Evolutionary conservation across 2,113 vertebrate genomes (phyloP).

Genomic region (Seriola aureovittata): DNA sequence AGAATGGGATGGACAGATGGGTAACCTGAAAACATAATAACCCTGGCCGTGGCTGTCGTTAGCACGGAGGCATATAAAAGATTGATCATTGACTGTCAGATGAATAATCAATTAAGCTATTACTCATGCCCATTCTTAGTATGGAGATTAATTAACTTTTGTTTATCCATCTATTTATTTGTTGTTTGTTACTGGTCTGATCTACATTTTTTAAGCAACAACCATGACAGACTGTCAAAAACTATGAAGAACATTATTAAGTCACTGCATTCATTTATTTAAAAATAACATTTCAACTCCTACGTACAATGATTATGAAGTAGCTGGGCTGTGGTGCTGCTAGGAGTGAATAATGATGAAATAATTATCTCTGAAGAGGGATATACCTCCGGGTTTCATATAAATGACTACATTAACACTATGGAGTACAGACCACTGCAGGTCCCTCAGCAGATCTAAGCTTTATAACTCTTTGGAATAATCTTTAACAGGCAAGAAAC

Average conservation of each 20-base stretch:
- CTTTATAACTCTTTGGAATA: background rate
- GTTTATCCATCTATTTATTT: background rate
- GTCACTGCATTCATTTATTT: background rate
- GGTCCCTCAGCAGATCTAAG: background rate
- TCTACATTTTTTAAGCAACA: background rate
- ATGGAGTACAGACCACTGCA: background rate
- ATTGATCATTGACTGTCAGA: background rate
- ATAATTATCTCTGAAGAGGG: constrained; percentile 9
- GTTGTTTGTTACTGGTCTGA: background rate
- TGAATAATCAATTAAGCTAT: background rate
- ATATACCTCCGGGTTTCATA: background rate
- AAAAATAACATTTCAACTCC: background rate
- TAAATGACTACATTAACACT: background rate
- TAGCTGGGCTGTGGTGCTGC: background rate
- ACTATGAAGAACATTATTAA: background rate
- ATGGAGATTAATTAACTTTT: background rate
- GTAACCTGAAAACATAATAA: too few species aligned
- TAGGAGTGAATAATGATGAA: background rate
- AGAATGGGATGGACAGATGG: too few species aligned
- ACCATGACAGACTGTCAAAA: background rate
- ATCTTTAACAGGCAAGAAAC: background rate
- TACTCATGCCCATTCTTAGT: background rate
- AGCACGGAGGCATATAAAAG: too few species aligned
- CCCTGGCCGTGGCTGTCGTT: too few species aligned
- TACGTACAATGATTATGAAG: background rate